Percentiles rank a stretch among this genome's conserved stretches.
These are phyloP conservation scores for Drosophila meridiana DNA, from an alignment of 2,888 invertebrate genomes.

Conservation along the genomic window DNA sequence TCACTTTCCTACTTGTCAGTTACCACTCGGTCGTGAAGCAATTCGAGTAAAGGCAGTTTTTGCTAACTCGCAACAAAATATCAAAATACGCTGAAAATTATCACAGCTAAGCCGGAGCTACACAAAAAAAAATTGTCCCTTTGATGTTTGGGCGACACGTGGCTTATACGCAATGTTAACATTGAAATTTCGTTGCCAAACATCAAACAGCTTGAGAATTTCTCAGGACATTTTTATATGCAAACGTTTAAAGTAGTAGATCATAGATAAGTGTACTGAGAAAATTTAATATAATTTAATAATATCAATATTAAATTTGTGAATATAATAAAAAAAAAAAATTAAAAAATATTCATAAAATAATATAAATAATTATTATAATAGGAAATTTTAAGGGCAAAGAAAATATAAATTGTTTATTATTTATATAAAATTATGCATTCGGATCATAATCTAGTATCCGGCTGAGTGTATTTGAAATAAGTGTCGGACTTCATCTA, in stretches of 20 bases:
- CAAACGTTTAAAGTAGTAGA: no score
- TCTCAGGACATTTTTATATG: background rate
- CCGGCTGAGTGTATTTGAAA: no score
- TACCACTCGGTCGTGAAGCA: conserved; percentile 6
- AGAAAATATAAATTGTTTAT: no score
- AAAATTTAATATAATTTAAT: background rate
- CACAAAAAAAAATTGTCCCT: conserved; percentile 12
- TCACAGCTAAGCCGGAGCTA: conserved; percentile 1
- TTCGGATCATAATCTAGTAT: no score
- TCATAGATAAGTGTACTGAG: background rate
- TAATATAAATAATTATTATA: no score
- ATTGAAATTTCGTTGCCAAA: background rate
- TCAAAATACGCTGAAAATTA: conserved; percentile 18
- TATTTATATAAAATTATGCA: no score
- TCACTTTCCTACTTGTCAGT: conserved; percentile 6
- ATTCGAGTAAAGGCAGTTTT: conserved; percentile 22
- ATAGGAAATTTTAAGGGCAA: no score
- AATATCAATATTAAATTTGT: no score
- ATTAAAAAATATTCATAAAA: no score
- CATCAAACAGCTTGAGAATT: background rate
- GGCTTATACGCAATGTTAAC: conserved; percentile 40
- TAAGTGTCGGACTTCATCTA: no score
- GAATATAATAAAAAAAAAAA: no score
- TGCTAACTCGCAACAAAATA: conserved; percentile 17
- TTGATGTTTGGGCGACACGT: conserved; percentile 51